A percentile compares a stretch with the other conserved stretches of the same genome.
These are phyloP conservation scores for Eudasyphora cyanicolor DNA, from an alignment of 2,888 invertebrate genomes.

Conservation along the genomic window DNA sequence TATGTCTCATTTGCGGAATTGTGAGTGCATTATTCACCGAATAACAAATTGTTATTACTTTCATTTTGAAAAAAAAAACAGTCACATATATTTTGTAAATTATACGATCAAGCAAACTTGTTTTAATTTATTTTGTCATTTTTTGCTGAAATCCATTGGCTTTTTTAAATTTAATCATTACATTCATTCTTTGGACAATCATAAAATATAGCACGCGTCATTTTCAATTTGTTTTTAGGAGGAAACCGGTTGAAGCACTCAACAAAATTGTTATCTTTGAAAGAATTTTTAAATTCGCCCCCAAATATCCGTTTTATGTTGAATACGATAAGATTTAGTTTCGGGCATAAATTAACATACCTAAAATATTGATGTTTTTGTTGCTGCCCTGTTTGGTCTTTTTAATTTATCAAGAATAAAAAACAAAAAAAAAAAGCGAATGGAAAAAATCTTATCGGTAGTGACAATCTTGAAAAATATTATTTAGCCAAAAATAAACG, in stretches of 20 bases:
- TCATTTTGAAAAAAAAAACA: not conserved
- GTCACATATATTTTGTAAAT: not conserved
- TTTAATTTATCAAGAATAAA: not conserved
- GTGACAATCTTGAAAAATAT: constrained; percentile 66
- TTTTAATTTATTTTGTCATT: too few relatives aligned
- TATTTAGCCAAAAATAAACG: constrained; percentile 50
- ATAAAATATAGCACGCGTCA: constrained; percentile 57
- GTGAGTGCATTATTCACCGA: not conserved
- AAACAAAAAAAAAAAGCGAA: constrained; percentile 1
- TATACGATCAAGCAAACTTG: not conserved
- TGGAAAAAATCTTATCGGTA: constrained; percentile 58
- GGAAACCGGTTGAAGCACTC: constrained; percentile 51
- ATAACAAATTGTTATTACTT: not conserved
- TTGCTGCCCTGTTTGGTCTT: not conserved
- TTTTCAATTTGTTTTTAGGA: too few relatives aligned
- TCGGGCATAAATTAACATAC: constrained; percentile 52
- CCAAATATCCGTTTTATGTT: constrained; percentile 30
- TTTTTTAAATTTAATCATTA: not conserved
- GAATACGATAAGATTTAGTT: constrained; percentile 17
- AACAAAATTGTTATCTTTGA: constrained; percentile 51
- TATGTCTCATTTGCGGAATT: not conserved
- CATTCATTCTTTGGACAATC: not conserved
- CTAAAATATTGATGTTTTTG: constrained; percentile 37
- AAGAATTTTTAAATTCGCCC: constrained; percentile 46
- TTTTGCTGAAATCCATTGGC: not conserved